Evolutionary conservation across 2,797 vertebrate species (phyloP).

Genomic region (Alfaro cultratus): DNA sequence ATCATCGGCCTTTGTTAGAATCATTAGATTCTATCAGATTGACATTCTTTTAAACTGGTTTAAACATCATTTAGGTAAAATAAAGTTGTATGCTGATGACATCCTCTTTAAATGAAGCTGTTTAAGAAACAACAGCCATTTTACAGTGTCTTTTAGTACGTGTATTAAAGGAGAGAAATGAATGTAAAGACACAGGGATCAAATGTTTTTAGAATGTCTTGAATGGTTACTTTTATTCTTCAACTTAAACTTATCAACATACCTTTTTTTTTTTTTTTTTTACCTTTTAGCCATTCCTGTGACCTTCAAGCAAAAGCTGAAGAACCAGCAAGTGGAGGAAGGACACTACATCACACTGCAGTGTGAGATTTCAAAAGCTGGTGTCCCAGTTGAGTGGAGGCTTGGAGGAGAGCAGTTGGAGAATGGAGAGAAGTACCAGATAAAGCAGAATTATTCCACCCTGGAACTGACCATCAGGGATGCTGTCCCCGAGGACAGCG

Average conservation of each 20-base stretch:
- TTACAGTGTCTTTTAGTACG: not conserved
- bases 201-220: not conserved
- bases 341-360: constrained; percentile 68
- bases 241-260: not conserved
- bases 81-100: not conserved
- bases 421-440: constrained; percentile 84
- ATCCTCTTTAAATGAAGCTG: not conserved
- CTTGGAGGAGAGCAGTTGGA: constrained; percentile 84
- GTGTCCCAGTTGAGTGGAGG: constrained; percentile 83
- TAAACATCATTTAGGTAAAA: not conserved
- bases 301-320: constrained; percentile 84
- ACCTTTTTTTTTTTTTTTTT: not conserved
- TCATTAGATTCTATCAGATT: not conserved
- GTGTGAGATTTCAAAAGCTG: constrained; percentile 85
- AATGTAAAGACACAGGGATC: not conserved
- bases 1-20: not conserved
- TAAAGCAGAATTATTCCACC: constrained; percentile 77
- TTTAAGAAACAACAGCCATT: not conserved
- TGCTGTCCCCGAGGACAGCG: constrained; percentile 85
- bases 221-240: not conserved
- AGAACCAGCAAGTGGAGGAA: constrained; percentile 81
- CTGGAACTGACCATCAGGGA: constrained; percentile 83
- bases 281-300: constrained; percentile 78
- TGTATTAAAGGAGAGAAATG: not conserved
- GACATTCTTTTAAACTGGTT: not conserved